Base-by-base conservation (phyloP, 2,888 invertebrate genomes). In the Monopis laevigella region DNA sequence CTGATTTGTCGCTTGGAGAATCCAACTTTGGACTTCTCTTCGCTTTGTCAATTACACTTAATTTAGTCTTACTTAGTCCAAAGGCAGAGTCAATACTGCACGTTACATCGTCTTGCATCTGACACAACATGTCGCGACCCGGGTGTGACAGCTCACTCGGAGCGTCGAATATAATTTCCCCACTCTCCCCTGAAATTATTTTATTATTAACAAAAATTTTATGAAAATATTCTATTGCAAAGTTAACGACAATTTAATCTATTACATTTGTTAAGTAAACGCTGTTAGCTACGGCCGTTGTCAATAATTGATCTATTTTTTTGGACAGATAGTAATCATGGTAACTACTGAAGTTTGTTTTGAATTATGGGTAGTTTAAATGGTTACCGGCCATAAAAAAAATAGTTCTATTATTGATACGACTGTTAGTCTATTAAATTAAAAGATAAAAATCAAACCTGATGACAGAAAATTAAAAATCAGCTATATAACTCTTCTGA, bases 31-130 rank as follows among this genome's bases (percentile, higher is more conserved):
- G 18, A 3, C 14, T 29, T 38, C 68, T 64, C 28, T 43, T 48
- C 35, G 60, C 65, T 54, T 58, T 62, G 48, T 55, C 39, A 47
- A 62, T 65, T 36, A 59, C 63, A 24, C 49, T 39, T 40, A 46
- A 44, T 51, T 69, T 74, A 11, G 69, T 53, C 49, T 61, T 68
- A 29, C 34, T 44, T 45, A 77, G 64, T 46, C 77, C 70, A 59
- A 80, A 81, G 35, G 78, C 72, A 19, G 78, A 80, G 55, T 82
- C 82, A 60, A 80, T 81, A 59, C 81, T 81, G 27, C 81, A 82
- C 18, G 80, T 80, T 28, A 78, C 80, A 43, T 82, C 82, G 58
- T 82, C 82, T 53, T 82, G 82, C 43, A 82, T 66, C 53, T 82
- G 82, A 53, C 81, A 82, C 45, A 82, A 69, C 43, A 82, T 55